A percentile compares a stretch with the other conserved stretches of the same genome.
Evolutionary conservation across 2,888 invertebrate species (phyloP).

Genomic region (Cataglyphis cursor): DNA sequence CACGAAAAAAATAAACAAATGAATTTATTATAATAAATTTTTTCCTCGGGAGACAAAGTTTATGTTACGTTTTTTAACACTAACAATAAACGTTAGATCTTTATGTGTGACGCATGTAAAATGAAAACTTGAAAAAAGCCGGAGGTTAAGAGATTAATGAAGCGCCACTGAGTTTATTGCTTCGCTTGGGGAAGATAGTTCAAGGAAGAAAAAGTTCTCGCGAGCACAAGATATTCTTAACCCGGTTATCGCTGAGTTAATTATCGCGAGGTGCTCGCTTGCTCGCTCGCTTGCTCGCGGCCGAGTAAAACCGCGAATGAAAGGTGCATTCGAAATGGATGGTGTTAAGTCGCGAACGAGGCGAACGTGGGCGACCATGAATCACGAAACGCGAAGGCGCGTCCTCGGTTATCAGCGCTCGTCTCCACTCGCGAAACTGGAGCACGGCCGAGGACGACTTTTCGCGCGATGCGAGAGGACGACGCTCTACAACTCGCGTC

Average conservation of each 20-base stretch:
- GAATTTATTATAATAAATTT: background rate
- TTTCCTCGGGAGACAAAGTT: background rate
- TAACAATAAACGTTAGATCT: slow-evolving; percentile 14
- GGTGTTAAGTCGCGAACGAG: slow-evolving; percentile 48
- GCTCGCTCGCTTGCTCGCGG: slow-evolving; percentile 8
- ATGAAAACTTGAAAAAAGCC: slow-evolving; percentile 29
- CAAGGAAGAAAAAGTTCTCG: slow-evolving; percentile 37
- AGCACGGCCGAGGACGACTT: slow-evolving; percentile 47
- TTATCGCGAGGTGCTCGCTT: slow-evolving; percentile 35
- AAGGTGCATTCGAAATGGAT: slow-evolving; percentile 52
- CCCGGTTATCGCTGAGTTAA: slow-evolving; percentile 53
- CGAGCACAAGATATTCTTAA: slow-evolving; percentile 38
- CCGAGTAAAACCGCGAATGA: slow-evolving; percentile 44
- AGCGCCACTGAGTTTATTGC: slow-evolving; percentile 40
- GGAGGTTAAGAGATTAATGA: slow-evolving; percentile 28
- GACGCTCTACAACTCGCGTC: background rate
- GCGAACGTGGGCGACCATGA: slow-evolving; percentile 50
- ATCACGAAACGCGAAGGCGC: slow-evolving; percentile 38
- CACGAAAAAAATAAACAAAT: background rate
- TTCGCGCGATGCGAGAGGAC: slow-evolving; percentile 17
- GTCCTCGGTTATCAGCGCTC: slow-evolving; percentile 31
- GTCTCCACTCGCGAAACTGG: slow-evolving; percentile 45
- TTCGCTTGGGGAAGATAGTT: slow-evolving; percentile 23
- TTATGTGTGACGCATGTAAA: background rate
- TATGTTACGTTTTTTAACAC: background rate